Conservation (phyloP, 1,140 invertebrate species). For the Achatina immaculata region DNA sequence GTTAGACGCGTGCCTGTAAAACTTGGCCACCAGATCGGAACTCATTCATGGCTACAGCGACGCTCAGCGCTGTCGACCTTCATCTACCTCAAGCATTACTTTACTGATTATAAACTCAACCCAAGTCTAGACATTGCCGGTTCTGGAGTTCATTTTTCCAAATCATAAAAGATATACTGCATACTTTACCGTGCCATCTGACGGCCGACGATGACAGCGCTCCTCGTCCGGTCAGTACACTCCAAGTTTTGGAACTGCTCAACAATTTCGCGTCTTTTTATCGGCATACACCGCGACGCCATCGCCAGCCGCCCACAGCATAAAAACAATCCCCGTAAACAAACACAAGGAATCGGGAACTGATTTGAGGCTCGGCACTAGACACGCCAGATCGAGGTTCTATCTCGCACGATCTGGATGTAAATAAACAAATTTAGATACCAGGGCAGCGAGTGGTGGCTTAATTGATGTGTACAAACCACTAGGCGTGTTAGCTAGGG, state of each 20-base stretch:
- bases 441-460: too few species aligned
- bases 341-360: too few species aligned
- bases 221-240: too few species aligned
- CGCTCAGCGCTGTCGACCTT: neutral
- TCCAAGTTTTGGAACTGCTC: too few species aligned
- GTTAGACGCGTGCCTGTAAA: slow-evolving; percentile 6
- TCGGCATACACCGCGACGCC: neutral
- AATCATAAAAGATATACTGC: neutral
- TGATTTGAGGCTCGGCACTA: too few species aligned
- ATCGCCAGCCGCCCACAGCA: neutral
- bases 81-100: neutral
- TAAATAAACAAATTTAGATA: too few species aligned
- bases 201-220: too few species aligned
- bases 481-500: too few species aligned
- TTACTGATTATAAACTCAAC: neutral
- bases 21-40: slow-evolving; percentile 11
- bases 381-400: too few species aligned
- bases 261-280: too few species aligned
- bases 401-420: too few species aligned
- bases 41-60: neutral
- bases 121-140: neutral
- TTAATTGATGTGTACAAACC: too few species aligned
- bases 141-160: neutral
- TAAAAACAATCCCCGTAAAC: neutral
- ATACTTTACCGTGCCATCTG: neutral